A percentile compares a stretch with the other conserved stretches of the same genome.
phyloP scores from a whole-genome alignment of 1,140 invertebrate species.

The Drosophila leontia region DNA sequence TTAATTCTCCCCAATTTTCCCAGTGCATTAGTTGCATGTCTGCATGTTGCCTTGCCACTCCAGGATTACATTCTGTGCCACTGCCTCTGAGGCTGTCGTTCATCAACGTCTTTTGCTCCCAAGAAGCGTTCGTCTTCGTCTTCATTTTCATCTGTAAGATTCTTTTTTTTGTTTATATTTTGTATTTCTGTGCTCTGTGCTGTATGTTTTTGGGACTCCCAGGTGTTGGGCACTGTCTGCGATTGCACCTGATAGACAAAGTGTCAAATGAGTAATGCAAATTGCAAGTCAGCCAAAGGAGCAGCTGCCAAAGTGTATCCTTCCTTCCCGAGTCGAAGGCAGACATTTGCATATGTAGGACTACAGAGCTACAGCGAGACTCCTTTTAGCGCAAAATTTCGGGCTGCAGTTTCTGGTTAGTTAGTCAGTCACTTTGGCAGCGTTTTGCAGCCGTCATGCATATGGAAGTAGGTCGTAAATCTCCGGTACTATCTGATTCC shows the following conservation, averaged over 20 bases:
- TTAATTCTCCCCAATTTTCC: neutral
- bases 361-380: neutral
- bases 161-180: constrained; percentile 4
- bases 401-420: constrained; percentile 54
- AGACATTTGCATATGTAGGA: constrained; percentile 45
- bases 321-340: neutral
- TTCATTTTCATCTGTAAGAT: constrained; percentile 44
- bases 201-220: constrained; percentile 25
- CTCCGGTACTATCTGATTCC: constrained; percentile 57
- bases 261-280: constrained; percentile 83
- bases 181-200: neutral
- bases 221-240: constrained; percentile 44
- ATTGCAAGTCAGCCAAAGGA: constrained; percentile 47
- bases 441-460: constrained; percentile 76
- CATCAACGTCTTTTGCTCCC: constrained; percentile 67
- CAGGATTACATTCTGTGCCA: constrained; percentile 74
- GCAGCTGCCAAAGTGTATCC: constrained; percentile 35
- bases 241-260: constrained; percentile 67
- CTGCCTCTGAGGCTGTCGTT: constrained; percentile 49
- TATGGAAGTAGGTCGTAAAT: constrained; percentile 81
- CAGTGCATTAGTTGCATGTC: constrained; percentile 43
- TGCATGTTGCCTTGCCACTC: constrained; percentile 51
- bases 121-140: constrained; percentile 37
- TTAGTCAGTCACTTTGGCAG: constrained; percentile 68
- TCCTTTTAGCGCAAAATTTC: constrained; percentile 10